These are phyloP conservation scores for Callocephalon fimbriatum DNA, from an alignment of 2,113 vertebrate species.

Conservation along the genomic window DNA sequence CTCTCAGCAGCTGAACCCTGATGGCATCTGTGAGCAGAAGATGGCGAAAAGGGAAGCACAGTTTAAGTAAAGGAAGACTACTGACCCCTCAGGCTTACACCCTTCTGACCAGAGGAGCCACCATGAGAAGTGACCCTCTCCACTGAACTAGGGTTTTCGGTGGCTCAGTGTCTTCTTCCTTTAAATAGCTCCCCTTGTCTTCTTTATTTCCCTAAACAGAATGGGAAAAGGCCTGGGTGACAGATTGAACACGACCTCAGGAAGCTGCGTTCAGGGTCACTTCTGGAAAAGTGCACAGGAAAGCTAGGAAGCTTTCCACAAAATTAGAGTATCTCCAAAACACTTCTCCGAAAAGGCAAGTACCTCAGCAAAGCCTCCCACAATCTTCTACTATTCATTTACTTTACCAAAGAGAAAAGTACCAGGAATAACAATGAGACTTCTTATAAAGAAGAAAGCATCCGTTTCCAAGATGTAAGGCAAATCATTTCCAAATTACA, in stretches of 20 bases:
- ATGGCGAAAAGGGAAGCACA: not conserved
- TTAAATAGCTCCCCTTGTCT: not conserved
- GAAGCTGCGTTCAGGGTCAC: not conserved
- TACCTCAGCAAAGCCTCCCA: not conserved
- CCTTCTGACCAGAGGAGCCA: not conserved
- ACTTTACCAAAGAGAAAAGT: not conserved
- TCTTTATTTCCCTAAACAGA: not conserved
- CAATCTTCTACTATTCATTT: rapidly evolving
- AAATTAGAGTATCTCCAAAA: not conserved
- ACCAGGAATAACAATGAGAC: rapidly evolving
- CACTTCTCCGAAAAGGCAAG: not conserved
- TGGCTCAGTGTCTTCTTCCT: not conserved
- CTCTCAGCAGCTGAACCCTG: not conserved
- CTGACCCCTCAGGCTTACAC: not conserved
- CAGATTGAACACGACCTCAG: not conserved
- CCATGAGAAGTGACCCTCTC: rapidly evolving
- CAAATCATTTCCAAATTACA: not conserved
- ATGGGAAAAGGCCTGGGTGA: rapidly evolving
- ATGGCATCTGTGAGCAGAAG: not conserved
- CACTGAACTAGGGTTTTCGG: not conserved
- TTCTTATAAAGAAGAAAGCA: rapidly evolving
- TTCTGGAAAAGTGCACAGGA: not conserved
- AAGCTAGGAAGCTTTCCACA: not conserved
- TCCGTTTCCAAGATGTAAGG: not conserved
- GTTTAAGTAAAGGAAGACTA: not conserved